Evolutionary conservation across 2,888 invertebrate genomes (phyloP), one percentile per base, ranked within the genome.

Genomic region (Himalopsyche anomala): DNA sequence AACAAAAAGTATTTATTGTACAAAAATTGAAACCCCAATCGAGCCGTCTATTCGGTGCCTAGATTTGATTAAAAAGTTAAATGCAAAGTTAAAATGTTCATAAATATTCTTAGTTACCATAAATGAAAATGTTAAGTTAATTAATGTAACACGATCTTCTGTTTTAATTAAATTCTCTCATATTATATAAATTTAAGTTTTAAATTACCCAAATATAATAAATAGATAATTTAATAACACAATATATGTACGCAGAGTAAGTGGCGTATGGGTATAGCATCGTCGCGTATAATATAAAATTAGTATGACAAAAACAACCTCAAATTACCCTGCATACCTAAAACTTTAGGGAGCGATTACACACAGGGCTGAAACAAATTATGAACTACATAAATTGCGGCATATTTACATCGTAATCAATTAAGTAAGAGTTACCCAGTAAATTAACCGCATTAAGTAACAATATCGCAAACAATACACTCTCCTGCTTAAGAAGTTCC

Each of bases 401-500:
- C 74, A 74, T 74, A 74, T 74, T 74, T 74, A 74, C 74, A 74
- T 74, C 74, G 74, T 74, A 74, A 74, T 74, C 74, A 74, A 74
- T 74, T 74, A 74, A 28, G 74, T 15, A 74, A 74, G 74, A 74
- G 74, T 74, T 74, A 74, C 74, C 36, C 36, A 74, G 74, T 74
- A 74, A 74, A 74, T 74, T 74, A 74, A 74, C 74, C 74, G 74
- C 74, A 74, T 74, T 74, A 74, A 28, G 74, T 74, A 74, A 74
- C 74, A 74, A 62, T 62, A 62, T 74, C 36, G 36, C 74, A 74
- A 74, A 74, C 74, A 74, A 74, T 74, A 36, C 74, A 36, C 74
- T 74, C 15, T 4, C 12, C 36, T 74, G 74, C 36, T 74, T 38
- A 15, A 74, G 74, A 74, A 74, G 74, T 74, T 74, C 38, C 11